Conservation (phyloP, 2,113 vertebrate species). For the Aix galericulata region DNA sequence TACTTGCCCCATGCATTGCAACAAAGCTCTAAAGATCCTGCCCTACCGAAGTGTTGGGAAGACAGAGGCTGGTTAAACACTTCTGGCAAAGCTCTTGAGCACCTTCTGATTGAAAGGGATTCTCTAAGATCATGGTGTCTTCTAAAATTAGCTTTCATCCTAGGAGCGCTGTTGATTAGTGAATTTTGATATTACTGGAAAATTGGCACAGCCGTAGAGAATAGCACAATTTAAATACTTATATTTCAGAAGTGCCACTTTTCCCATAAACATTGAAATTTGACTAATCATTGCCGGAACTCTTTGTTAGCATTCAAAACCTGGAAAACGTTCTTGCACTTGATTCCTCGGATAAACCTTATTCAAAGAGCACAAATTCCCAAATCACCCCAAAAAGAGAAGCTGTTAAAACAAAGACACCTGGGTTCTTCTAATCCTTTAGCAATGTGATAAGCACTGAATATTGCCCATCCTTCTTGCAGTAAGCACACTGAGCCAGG, state of each 20-base stretch:
- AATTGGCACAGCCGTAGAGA: constrained; percentile 23
- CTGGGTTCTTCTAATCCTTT: neutral
- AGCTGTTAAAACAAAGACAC: neutral
- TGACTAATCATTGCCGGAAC: constrained; percentile 21
- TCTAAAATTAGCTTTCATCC: neutral
- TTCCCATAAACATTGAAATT: constrained; percentile 43
- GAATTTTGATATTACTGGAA: constrained; percentile 24
- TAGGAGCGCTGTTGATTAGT: neutral
- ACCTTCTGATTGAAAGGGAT: neutral
- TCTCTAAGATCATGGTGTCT: accelerated
- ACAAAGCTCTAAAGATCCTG: neutral
- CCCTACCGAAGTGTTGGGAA: neutral
- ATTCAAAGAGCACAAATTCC: constrained; percentile 12
- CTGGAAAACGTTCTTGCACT: neutral
- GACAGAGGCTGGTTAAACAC: neutral
- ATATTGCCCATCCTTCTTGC: neutral
- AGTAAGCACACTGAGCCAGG: neutral
- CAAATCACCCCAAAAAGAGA: neutral
- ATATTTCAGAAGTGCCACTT: constrained; percentile 44
- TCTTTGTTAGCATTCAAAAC: neutral
- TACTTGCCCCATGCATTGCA: neutral
- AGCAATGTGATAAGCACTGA: neutral
- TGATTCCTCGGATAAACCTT: neutral
- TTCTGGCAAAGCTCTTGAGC: neutral
- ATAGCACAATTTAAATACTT: constrained; percentile 52